These are phyloP conservation scores for Lepidocyrtinus sp. DNA, from an alignment of 2,888 invertebrate genomes.

Conservation along the genomic window DNA sequence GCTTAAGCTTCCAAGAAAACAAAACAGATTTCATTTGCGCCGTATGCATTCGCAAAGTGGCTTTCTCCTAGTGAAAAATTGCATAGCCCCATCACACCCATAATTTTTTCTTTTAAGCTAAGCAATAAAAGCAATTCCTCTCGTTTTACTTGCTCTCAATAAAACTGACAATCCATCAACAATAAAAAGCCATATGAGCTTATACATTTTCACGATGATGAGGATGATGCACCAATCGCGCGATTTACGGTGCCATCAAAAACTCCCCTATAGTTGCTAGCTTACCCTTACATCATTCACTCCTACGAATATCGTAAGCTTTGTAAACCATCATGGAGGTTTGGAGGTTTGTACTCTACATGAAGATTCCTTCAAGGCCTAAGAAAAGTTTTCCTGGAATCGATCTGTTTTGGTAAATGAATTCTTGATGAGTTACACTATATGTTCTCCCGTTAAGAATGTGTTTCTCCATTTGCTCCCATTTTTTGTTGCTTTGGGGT, in stretches of 20 bases:
- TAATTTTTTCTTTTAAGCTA: not conserved
- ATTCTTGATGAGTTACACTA: constrained; percentile 54
- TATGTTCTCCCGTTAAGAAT: constrained; percentile 29
- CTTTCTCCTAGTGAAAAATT: too few species aligned
- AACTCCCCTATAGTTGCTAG: too few species aligned
- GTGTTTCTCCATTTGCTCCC: constrained; percentile 4
- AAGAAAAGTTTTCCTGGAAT: constrained; percentile 36
- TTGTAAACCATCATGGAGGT: too few species aligned
- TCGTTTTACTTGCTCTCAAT: not conserved
- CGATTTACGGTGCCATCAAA: not conserved
- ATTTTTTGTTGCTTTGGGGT: not conserved
- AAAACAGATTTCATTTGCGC: too few species aligned
- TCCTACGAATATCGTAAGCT: too few species aligned
- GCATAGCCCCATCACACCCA: not conserved
- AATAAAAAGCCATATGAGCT: not conserved
- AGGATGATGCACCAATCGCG: not conserved
- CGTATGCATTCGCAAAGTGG: too few species aligned
- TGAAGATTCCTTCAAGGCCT: too few species aligned
- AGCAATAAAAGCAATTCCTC: constrained; percentile 4
- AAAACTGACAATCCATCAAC: constrained; percentile 9
- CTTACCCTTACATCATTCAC: too few species aligned
- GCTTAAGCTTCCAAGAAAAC: too few species aligned
- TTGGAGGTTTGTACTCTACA: too few species aligned
- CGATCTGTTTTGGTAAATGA: constrained; percentile 59
- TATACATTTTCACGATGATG: too few species aligned